Evolutionary conservation across 2,888 invertebrate species (phyloP), one percentile per base, ranked within the genome.

Genomic region (Frankliniella intonsa): DNA sequence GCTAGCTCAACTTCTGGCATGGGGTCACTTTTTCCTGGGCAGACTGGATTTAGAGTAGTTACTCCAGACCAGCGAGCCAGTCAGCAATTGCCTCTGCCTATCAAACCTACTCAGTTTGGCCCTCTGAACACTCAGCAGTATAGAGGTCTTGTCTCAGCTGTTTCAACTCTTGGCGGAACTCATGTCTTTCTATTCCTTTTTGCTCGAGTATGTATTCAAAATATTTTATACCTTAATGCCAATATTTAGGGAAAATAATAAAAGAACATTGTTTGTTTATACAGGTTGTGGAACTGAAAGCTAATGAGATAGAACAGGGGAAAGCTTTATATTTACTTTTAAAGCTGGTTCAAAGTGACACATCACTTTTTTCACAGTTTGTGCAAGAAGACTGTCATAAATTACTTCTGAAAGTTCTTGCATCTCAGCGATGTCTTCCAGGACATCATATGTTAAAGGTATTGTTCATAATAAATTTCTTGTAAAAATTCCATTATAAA

Each of bases 161-260:
- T 91, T 5, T 89, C 89, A 84, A 86, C 90, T 85, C 88, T 92
- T 38, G 94, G 93, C 0, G 94, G 94, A 0, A 89, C 92, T 0
- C 91, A 92, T 12, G 88, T 92, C 80, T 89, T 94, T 85, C 87
- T 94, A 0, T 93, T 92, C 84, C 88, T 94, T 0, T 93, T 92
- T 85, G 94, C 93, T 0, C 90, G 93, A 88, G 93, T 93, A 85
- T 85, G 87, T 85, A 80, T 81, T 80, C 80, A 81, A 50, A 22
- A 80, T 80, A 19, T 22, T 62, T 76, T n/a, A 55, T 22, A 10
- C 22, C 14, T 80, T 7, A 7, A 11, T 25, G 19, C 81, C 19
- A 25, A 9, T 80, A 14, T 1, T 11, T 22, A 27, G 12, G 22
- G 38, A 55, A 22, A 14, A 69, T 80, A 3, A 51, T 76, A 79